Evolutionary conservation across 2,113 vertebrate genomes (phyloP), one percentile per base, ranked within the genome.

Genomic region (Bombycilla garrulus): DNA sequence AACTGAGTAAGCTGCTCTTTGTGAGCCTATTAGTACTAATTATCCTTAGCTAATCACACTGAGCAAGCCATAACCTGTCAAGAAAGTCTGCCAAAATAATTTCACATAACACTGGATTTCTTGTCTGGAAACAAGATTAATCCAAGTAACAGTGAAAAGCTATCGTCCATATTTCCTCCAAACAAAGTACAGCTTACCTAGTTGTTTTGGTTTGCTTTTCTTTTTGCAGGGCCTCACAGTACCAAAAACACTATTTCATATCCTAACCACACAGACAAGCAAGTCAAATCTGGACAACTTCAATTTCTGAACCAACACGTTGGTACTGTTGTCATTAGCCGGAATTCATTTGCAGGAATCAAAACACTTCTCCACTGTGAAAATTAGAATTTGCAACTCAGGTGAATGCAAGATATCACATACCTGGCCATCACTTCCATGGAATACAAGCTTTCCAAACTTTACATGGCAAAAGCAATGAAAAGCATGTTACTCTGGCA

Each of bases 21-120:
- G 71, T 95, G 90, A 94, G 82, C 82, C 74, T 78, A 88, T 95
- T 95, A 95, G 79, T 81, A 62, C 88, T 93, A 94, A 92, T 93
- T 95, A 93, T 70, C 71, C 76, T 78, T 92, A 90, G 91, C 83
- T 95, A 95, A 95, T 92, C 67, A 56, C 81, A 88, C 57, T 33
- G 42, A 92, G 77, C 86, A 86, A 88, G 90, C 86, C 76, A 73
- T 64, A 92, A 92, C 94, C 67, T 90, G 88, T 88, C 94, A 94
- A 88, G 64, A 88, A 93, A 48, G 29, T 66, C 86, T 78, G 94
- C 86, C 80, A 96, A 90, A 93, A 87, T 64, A 93, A 91, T 40
- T 84, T 72, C 78, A 67, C 42, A 5, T 47, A 93, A 93, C 38
- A 73, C 54, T 78, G 42, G 38, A 44, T 66, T 92, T 86, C 91